Evolutionary conservation across 2,888 invertebrate species (phyloP).

Genomic region (Nemotelus pantherinus): DNA sequence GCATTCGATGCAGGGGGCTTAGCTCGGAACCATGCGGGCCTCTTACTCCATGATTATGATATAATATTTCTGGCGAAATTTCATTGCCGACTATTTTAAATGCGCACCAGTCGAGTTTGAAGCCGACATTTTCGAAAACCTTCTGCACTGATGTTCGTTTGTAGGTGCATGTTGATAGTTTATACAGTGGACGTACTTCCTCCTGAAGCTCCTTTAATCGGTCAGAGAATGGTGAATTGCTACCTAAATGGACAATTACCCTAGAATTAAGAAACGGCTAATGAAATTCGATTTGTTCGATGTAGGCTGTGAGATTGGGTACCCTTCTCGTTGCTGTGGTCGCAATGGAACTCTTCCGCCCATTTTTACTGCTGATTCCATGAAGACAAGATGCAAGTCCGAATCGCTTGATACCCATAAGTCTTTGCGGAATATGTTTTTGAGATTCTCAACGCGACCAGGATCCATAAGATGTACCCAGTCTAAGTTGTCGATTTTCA

Average conservation of each 20-base stretch:
- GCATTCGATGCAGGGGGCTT: slow-evolving; percentile 61
- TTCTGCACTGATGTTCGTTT: slow-evolving; percentile 87
- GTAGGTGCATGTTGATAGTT: slow-evolving; percentile 82
- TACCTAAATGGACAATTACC: slow-evolving; percentile 83
- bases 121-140: slow-evolving; percentile 80
- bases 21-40: slow-evolving; percentile 57
- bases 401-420: slow-evolving; percentile 81
- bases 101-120: slow-evolving; percentile 89
- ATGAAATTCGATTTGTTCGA: background rate
- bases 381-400: slow-evolving; percentile 82
- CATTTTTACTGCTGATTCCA: slow-evolving; percentile 85
- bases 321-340: slow-evolving; percentile 88
- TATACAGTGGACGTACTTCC: slow-evolving; percentile 83
- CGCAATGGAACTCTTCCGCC: slow-evolving; percentile 84
- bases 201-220: slow-evolving; percentile 68
- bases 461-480: slow-evolving; percentile 87
- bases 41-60: slow-evolving; percentile 59
- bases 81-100: slow-evolving; percentile 77
- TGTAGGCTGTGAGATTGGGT: background rate
- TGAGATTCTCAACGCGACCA: slow-evolving; percentile 75
- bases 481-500: slow-evolving; percentile 90
- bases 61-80: slow-evolving; percentile 61
- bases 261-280: slow-evolving; percentile 58
- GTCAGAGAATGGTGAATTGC: slow-evolving; percentile 76
- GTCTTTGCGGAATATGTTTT: slow-evolving; percentile 79